Evolutionary conservation across 2,113 vertebrate genomes (phyloP), one percentile per base, ranked within the genome.

Genomic region (Trematocara zebra): DNA sequence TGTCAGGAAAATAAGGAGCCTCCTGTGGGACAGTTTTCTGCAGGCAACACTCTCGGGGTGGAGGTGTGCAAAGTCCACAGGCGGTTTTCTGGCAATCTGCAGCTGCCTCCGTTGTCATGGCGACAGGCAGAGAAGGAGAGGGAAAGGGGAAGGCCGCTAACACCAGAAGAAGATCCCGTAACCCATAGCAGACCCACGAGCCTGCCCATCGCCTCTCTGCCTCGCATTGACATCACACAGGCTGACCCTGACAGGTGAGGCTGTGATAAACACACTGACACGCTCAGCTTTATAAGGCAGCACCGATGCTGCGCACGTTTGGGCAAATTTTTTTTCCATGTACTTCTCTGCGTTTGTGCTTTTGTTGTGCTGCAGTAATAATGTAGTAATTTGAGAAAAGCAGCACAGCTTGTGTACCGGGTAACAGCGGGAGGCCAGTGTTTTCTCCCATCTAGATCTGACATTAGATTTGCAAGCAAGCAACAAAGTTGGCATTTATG

Each of bases 221-320:
- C 98, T 0, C 98, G 97, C 85, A 99, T 99, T 9, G 97, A 98
- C 28, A 98, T 99, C 91, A 99, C 98, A 8, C 85, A 96, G 4
- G 98, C 97, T 4, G 96, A 97, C 84, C 96, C 97, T 0, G 96
- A 98, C 93, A 96, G 98, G 98, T 99, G 82, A 93, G 96, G 42
- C 53, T 20, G 26, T 3, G 8, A 8, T 4, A 59, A 54, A n/a
- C 44, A 49, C 15, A 31, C 4, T 33, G 44, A 76, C 5, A n/a
- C 1, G 5, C 26, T n/a, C 26, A 31, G 18, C 47, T 31, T 76
- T 33, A n/a, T n/a, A 51, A 33, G 44, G 44, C 4, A 3, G 47
- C 57, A 57, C 15, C 6, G 3, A 31, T 51, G 44, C 72, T n/a
- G 26, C 1, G 8, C 67, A 47, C 3, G 20, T 26, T 72, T 44